A percentile compares a stretch with the other conserved stretches of the same genome.
These are phyloP conservation scores for Leptinotarsa texana DNA, from an alignment of 1,140 invertebrate species.

Conservation along the genomic window DNA sequence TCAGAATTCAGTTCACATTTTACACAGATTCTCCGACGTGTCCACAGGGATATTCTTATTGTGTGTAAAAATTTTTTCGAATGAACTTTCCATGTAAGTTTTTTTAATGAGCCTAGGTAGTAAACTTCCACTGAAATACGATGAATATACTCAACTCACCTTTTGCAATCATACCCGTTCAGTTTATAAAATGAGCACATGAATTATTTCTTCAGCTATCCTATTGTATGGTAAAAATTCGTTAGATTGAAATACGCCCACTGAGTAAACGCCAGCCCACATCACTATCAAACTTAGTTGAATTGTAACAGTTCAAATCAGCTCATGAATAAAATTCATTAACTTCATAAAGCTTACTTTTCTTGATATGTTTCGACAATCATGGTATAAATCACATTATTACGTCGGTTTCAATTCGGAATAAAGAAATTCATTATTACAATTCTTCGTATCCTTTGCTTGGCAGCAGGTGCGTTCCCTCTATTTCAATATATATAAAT, in stretches of 20 bases:
- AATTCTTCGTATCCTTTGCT: neutral
- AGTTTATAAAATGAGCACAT: too few species aligned
- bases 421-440: neutral
- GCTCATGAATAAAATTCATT: conserved; percentile 5
- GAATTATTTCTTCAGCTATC: too few species aligned
- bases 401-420: neutral
- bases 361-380: neutral
- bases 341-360: neutral
- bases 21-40: too few species aligned
- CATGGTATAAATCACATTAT: neutral
- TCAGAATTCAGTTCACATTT: too few species aligned
- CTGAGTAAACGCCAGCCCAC: neutral
- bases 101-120: neutral
- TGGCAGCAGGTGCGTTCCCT: neutral
- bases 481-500: neutral
- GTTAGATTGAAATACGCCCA: neutral
- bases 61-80: too few species aligned
- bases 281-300: neutral
- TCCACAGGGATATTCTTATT: too few species aligned
- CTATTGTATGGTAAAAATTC: neutral
- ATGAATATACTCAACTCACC: neutral
- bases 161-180: neutral
- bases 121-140: neutral
- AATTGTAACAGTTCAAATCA: neutral
- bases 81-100: neutral